Base-by-base conservation (phyloP, 1,140 invertebrate species). In the Scaptomyza montana region DNA sequence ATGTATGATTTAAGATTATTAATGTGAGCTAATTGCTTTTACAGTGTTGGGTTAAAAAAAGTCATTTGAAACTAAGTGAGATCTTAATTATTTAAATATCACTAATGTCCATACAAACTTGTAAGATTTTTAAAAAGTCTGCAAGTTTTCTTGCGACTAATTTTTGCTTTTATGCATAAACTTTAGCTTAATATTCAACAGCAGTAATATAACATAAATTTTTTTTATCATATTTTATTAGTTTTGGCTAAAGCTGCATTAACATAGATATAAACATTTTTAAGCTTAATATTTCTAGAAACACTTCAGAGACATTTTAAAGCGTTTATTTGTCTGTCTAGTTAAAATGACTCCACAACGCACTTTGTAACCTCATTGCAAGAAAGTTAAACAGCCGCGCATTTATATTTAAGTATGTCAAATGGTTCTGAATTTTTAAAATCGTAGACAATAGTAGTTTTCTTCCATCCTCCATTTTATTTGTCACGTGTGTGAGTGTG, bases 401-500 rank as follows among this genome's bases (percentile, higher is more conserved):
- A 39, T 47, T 39, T 50, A 8, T 19, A 8, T 30, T 54, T 55
- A 67, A 70, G 62, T 67, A 61, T 67, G 80, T 61, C 46, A 63
- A 50, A 71, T 53, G 54, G 39, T 67, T 55, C 43, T 85, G 51
- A 56, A 76, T 57, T 86, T 78, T 70, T n/a, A 57, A 86, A 86
- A 87, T 76, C 71, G 54, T 64, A 76, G 64, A 82, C 75, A 86
- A 73, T 67, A 78, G 67, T 78, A 64, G 64, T 78, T 73, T 64
- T 57, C 60, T 21, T 33, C 16, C 7, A n/a, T 45, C 30, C 33
- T 36, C 46, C 16, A 30, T 13, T 30, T 59, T 45, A 46, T 28
- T 19, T 62, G 74, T 82, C 78, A 86, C 78, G 82, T 87, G 82
- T 66, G 66, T 36, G 59, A n/a, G 25, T 36, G 7, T 8, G 30